Conservation (phyloP, 2,113 vertebrate genomes). For the Heterotis niloticus region DNA sequence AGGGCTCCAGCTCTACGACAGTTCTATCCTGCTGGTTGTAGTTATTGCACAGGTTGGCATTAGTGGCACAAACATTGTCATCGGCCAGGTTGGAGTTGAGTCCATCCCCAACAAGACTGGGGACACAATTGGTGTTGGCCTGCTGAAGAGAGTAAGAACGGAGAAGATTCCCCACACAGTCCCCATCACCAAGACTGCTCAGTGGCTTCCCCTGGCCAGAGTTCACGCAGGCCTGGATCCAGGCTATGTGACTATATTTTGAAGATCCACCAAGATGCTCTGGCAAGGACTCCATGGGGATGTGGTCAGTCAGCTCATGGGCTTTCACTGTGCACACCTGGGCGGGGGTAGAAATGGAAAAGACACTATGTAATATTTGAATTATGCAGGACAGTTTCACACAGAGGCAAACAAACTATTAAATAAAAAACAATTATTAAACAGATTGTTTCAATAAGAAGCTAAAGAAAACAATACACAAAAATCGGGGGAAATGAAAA, state of each 20-base stretch:
- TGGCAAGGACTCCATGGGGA: constrained; percentile 70
- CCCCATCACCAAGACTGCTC: constrained; percentile 37
- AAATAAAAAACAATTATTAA: neutral
- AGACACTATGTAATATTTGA: neutral
- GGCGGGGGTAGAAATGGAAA: neutral
- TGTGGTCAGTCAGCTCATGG: constrained; percentile 67
- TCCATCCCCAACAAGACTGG: constrained; percentile 31
- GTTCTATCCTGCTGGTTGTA: constrained; percentile 54
- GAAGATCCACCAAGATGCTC: constrained; percentile 72
- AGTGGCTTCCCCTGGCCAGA: constrained; percentile 36
- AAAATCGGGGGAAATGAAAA: neutral
- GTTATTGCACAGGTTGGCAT: constrained; percentile 69
- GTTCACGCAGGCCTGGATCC: constrained; percentile 76
- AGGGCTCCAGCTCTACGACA: constrained; percentile 46
- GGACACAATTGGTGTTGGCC: constrained; percentile 13
- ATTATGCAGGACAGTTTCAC: too few relatives aligned
- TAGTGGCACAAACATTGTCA: constrained; percentile 57
- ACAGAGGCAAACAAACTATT: neutral
- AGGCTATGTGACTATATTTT: constrained; percentile 70
- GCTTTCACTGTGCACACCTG: constrained; percentile 75
- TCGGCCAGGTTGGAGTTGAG: constrained; percentile 65
- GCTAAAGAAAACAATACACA: neutral
- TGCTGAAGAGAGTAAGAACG: constrained; percentile 65
- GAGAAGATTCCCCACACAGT: constrained; percentile 71
- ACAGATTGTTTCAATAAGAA: neutral